Conservation (phyloP, 1,140 invertebrate genomes). For the Cherax destructor region DNA sequence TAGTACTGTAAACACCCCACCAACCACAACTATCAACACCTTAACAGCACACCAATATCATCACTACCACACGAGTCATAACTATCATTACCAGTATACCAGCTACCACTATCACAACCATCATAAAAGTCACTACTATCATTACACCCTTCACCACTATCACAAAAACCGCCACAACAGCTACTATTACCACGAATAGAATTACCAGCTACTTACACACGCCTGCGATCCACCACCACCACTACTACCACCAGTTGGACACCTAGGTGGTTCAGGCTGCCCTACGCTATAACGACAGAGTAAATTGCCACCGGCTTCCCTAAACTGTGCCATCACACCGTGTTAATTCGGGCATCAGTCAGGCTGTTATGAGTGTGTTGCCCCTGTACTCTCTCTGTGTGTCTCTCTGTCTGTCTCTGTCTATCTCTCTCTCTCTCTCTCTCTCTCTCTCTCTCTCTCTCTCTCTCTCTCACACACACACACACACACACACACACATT, state of each 20-base stretch:
- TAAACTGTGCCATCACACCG: background rate
- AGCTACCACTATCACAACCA: background rate
- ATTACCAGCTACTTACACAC: background rate
- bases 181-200: background rate
- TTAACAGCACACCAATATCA: too few species aligned
- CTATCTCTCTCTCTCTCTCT: too few species aligned
- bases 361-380: background rate
- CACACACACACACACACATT: too few species aligned
- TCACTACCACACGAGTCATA: background rate
- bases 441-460: too few species aligned
- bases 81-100: conserved; percentile 3
- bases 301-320: conserved; percentile 12
- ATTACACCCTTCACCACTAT: background rate
- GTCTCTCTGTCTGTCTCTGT: too few species aligned
- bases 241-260: background rate
- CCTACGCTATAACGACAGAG: background rate
- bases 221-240: background rate
- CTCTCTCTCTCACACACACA: too few species aligned
- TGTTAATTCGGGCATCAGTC: conserved; percentile 28
- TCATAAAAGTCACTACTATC: background rate
- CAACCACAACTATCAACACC: too few species aligned
- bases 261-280: background rate
- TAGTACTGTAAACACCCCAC: too few species aligned
- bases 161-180: background rate
- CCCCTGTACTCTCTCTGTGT: too few species aligned